Evolutionary conservation across 2,888 invertebrate genomes (phyloP).

Genomic region (Calameuta filiformis): DNA sequence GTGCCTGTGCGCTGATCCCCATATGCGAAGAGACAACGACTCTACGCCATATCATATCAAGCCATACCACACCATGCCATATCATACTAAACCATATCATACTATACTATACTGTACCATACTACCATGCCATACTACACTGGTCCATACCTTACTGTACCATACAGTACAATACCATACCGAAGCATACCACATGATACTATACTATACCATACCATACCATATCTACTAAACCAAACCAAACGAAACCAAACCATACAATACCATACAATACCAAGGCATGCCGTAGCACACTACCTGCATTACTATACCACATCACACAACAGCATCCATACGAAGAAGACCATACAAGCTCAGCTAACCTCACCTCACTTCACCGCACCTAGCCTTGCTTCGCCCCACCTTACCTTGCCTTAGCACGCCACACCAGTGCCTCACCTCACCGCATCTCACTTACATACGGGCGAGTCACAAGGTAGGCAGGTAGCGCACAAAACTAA

Average conservation of each 20-base stretch:
- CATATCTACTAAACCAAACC: not conserved
- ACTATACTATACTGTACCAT: not conserved
- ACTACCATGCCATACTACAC: conserved; percentile 27
- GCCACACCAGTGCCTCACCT: conserved; percentile 34
- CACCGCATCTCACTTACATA: conserved; percentile 47
- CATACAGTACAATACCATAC: conserved; percentile 30
- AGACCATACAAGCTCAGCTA: conserved; percentile 23
- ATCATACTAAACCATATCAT: not conserved
- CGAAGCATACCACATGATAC: not conserved
- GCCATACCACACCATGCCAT: conserved; percentile 27
- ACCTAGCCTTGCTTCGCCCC: conserved; percentile 20
- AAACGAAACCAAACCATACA: not conserved
- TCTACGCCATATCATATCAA: not conserved
- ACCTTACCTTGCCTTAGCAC: conserved; percentile 9
- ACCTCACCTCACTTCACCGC: conserved; percentile 33
- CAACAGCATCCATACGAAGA: not conserved
- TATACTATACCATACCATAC: not conserved
- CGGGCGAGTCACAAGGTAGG: conserved; percentile 50
- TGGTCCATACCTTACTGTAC: conserved; percentile 47
- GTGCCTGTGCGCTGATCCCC: conserved; percentile 22
- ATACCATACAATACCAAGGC: not conserved
- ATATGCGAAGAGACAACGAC: conserved; percentile 44
- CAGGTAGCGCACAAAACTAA: conserved; percentile 58
- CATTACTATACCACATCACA: too few species aligned
- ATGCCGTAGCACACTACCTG: not conserved